These are phyloP conservation scores for Zosterops hypoxanthus DNA, from an alignment of 2,113 vertebrate species.

Conservation along the genomic window DNA sequence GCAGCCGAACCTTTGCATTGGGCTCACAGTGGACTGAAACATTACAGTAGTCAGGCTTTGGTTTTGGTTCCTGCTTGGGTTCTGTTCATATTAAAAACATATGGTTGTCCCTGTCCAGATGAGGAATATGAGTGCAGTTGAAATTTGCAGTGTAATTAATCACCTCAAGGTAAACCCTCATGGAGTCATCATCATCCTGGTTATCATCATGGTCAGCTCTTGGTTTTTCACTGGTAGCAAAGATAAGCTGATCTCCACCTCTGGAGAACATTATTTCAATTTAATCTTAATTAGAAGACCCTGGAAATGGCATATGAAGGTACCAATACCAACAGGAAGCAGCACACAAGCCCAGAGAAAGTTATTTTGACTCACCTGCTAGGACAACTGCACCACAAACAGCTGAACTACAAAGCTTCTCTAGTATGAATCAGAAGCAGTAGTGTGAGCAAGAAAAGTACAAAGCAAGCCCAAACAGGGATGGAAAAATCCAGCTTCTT, in stretches of 20 bases:
- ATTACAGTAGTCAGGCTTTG: background rate
- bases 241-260: background rate
- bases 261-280: background rate
- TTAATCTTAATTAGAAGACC: background rate
- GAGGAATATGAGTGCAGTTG: background rate
- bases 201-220: background rate
- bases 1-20: background rate
- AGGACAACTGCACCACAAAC: background rate
- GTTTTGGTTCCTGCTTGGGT: background rate
- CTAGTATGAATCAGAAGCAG: background rate
- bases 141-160: background rate
- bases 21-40: background rate
- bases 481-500: conserved; percentile 3
- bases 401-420: background rate
- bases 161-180: background rate
- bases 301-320: background rate
- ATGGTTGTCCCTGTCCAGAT: background rate
- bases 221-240: background rate
- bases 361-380: background rate
- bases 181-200: background rate
- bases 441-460: background rate
- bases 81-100: background rate
- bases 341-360: background rate
- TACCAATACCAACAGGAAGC: background rate
- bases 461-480: background rate